These are phyloP conservation scores for Bungarus multicinctus DNA, from an alignment of 2,113 vertebrate species.

Conservation along the genomic window DNA sequence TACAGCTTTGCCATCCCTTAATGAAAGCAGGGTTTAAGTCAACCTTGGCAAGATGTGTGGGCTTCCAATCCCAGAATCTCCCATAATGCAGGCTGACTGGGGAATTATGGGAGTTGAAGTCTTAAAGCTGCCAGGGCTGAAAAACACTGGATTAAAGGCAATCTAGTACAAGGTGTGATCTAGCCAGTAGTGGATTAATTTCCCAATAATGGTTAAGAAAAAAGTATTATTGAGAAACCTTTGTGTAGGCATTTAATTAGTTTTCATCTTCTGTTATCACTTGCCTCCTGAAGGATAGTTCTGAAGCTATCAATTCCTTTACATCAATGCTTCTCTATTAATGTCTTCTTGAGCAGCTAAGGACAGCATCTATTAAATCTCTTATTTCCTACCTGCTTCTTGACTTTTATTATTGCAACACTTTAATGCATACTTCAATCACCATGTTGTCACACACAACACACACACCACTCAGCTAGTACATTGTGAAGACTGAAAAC, in stretches of 20 bases:
- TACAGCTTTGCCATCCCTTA: not conserved
- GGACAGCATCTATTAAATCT: not conserved
- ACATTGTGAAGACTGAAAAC: not conserved
- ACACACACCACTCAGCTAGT: no score
- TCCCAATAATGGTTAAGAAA: no score
- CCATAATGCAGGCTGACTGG: not conserved
- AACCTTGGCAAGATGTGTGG: not conserved
- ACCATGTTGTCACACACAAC: not conserved
- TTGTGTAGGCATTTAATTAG: not conserved
- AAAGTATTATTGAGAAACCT: not conserved
- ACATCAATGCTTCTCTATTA: not conserved
- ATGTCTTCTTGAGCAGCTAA: not conserved
- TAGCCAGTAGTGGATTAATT: not conserved
- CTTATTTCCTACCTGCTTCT: not conserved
- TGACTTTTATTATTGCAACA: not conserved
- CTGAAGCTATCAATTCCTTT: not conserved
- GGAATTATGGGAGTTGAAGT: not conserved
- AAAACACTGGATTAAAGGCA: not conserved
- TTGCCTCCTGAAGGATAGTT: not conserved
- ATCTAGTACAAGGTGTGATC: not conserved
- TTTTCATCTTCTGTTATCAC: not conserved
- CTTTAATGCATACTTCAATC: not conserved
- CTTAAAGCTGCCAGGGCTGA: not conserved
- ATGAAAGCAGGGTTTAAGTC: not conserved
- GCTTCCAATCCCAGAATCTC: not conserved